A percentile compares a stretch with the other conserved stretches of the same genome.
Conservation (phyloP, 2,113 vertebrate genomes). For the Istiophorus platypterus region DNA sequence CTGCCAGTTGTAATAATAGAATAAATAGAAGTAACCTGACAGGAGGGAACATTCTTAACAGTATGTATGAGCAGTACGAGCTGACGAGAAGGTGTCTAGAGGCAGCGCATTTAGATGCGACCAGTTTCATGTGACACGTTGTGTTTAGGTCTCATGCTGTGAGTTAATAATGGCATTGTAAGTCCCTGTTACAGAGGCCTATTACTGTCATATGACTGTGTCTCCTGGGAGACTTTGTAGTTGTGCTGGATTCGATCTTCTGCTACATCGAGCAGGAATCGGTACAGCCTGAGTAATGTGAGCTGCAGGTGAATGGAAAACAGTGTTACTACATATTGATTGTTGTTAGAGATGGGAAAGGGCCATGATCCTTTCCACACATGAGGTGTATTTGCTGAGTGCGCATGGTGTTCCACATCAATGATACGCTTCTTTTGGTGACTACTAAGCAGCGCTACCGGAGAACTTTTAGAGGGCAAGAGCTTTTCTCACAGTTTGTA, state of each 20-base stretch:
- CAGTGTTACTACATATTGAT: constrained; percentile 5
- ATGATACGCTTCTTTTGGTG: neutral
- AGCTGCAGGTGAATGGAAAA: constrained; percentile 43
- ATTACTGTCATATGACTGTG: constrained; percentile 28
- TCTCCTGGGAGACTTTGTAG: constrained; percentile 39
- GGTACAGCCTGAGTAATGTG: constrained; percentile 16
- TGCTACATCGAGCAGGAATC: neutral
- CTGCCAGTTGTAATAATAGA: neutral
- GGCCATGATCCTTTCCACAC: constrained; percentile 2
- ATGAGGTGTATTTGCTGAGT: neutral
- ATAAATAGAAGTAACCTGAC: neutral
- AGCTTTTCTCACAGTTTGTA: neutral
- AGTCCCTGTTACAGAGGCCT: too few species aligned
- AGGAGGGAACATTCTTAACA: neutral
- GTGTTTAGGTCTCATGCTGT: constrained; percentile 15
- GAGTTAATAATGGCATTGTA: constrained; percentile 24
- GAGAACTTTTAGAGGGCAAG: neutral
- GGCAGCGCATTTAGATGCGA: neutral
- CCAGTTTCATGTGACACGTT: constrained; percentile 6
- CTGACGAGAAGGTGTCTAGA: neutral
- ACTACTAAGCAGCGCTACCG: neutral
- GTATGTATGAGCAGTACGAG: neutral
- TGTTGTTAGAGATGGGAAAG: constrained; percentile 10
- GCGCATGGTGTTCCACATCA: neutral
- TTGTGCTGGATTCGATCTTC: constrained; percentile 29